Conservation (phyloP, 2,797 vertebrate species). For the Coccyzus lansbergi region DNA sequence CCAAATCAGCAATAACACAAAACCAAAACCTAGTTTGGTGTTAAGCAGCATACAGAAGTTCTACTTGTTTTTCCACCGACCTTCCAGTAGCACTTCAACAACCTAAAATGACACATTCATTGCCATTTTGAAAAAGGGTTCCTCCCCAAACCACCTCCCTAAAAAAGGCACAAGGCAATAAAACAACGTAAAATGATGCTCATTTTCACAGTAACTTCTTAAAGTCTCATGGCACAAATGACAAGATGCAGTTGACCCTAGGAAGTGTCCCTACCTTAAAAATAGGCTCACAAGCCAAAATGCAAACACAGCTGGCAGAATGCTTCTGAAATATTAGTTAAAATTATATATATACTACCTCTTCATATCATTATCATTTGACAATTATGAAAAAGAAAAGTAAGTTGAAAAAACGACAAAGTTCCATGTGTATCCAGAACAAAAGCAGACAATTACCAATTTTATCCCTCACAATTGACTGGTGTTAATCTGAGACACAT, state of each 20-base stretch:
- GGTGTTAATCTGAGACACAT: background rate
- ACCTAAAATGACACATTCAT: background rate
- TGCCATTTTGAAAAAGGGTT: background rate
- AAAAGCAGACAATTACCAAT: background rate
- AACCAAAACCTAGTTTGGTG: background rate
- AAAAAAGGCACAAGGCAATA: background rate
- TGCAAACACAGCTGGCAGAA: background rate
- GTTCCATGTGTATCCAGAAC: background rate
- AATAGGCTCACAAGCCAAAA: background rate
- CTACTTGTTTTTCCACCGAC: background rate
- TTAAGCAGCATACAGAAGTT: background rate
- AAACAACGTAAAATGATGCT: background rate
- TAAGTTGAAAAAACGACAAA: background rate
- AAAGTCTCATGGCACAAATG: background rate
- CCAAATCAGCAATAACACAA: background rate
- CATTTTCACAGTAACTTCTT: background rate
- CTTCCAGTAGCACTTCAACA: background rate
- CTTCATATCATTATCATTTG: background rate
- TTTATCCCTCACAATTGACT: background rate
- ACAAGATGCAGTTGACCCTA: background rate
- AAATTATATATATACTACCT: background rate
- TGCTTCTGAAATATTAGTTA: background rate
- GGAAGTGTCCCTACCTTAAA: background rate
- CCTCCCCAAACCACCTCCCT: fast-evolving
- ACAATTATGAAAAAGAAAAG: background rate